Evolutionary conservation across 2,888 invertebrate genomes (phyloP), one percentile per base, ranked within the genome.

Genomic region (Antheraea assamensis): DNA sequence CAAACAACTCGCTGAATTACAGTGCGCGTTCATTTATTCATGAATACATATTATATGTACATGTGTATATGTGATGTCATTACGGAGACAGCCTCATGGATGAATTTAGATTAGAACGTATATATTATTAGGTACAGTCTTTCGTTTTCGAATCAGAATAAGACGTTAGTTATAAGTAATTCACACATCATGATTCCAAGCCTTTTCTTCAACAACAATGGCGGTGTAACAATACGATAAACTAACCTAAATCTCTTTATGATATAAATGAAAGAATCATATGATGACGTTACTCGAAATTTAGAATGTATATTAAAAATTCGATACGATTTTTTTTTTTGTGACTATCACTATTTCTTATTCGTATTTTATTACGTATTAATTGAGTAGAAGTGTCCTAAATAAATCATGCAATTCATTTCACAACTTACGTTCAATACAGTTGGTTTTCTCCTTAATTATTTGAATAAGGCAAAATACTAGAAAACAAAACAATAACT

Each of bases 401-500:
- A 66, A 66, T 31, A 31, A 24, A 58, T 24, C 24, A 52, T 52
- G 5, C 19, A 52, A 52, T 21, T 52, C 3, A 58, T 58, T 58
- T 24, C n/a, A n/a, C n/a, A n/a, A n/a, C n/a, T n/a, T 58, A 24
- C 24, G 1, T 24, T 58, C 0, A n/a, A 10, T 24, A 24, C 10
- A 58, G n/a, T 13, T 24, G 10, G 24, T 68, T 70, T n/a, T 4
- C 3, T 5, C 15, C 47, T 47, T 55, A 49, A 58, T 47, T 49
- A 27, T 71, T 49, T 71, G 68, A 70, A 73, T 35, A 75, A 58
- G 66, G 70, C 42, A 35, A 74, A 71, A 77, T 76, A 76, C 73
- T 76, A 64, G 17, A 58, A 24, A 58, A 7, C 8, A 58, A 58
- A 58, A 58, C n/a, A 58, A 58, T 55, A 55, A 52, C 13, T 24